phyloP scores from a whole-genome alignment of 2,888 invertebrate genomes.

The Lingula anatina region DNA sequence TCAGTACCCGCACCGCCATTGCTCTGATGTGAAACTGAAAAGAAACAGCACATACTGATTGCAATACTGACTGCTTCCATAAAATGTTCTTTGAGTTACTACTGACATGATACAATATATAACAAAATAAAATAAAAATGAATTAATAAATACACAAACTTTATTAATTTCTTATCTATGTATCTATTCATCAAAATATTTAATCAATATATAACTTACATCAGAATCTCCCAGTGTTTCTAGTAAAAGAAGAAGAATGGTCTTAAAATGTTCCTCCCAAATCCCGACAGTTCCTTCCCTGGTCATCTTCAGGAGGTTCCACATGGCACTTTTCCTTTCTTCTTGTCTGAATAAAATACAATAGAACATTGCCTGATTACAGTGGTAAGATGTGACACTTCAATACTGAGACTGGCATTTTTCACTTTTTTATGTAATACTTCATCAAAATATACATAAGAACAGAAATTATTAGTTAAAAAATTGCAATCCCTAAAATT shows the following conservation, averaged over 20 bases:
- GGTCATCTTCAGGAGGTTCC: slow-evolving; percentile 52
- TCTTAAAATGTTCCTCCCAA: slow-evolving; percentile 59
- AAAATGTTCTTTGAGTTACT: too few relatives aligned
- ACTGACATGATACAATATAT: too few relatives aligned
- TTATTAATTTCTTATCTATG: not conserved
- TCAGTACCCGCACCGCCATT: slow-evolving; percentile 73
- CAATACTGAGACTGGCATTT: too few relatives aligned
- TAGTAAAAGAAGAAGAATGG: slow-evolving; percentile 67
- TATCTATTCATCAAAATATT: too few relatives aligned
- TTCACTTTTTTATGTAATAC: too few relatives aligned
- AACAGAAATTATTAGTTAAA: too few relatives aligned
- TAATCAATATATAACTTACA: slow-evolving; percentile 53
- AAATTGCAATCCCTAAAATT: too few relatives aligned
- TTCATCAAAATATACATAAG: too few relatives aligned
- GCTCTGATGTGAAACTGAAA: slow-evolving; percentile 50
- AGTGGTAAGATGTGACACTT: too few relatives aligned
- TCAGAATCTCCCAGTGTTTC: slow-evolving; percentile 61
- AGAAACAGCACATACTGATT: too few relatives aligned
- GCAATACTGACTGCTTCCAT: too few relatives aligned
- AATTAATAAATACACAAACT: not conserved
- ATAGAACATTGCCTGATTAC: too few relatives aligned
- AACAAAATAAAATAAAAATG: not conserved
- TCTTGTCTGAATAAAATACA: slow-evolving; percentile 36
- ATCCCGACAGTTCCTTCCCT: slow-evolving; percentile 50
- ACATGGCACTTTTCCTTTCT: slow-evolving; percentile 51